Conservation (phyloP, 2,797 vertebrate species). For the Hydrocynus forskahlii region DNA sequence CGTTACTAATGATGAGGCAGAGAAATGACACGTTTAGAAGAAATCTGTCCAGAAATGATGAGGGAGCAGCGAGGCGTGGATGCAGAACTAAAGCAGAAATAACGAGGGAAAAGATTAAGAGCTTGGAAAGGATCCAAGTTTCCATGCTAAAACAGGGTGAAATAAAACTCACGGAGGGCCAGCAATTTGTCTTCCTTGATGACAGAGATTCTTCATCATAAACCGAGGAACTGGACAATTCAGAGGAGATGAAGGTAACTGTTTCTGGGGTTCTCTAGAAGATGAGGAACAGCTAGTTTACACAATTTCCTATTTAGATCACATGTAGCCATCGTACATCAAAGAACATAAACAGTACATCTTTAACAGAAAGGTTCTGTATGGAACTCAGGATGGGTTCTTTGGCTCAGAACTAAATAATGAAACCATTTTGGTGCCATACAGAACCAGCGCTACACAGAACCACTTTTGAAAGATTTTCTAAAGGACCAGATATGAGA, state of each 20-base stretch:
- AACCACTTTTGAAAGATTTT: too few relatives aligned
- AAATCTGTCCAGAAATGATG: not conserved
- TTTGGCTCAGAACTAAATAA: too few relatives aligned
- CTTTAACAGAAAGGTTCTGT: too few relatives aligned
- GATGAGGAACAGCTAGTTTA: too few relatives aligned
- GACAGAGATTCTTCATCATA: not conserved
- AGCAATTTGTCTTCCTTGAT: not conserved
- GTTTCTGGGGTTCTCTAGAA: not conserved
- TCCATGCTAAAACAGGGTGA: constrained; percentile 2
- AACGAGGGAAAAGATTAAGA: constrained; percentile 5
- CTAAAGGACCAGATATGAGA: too few relatives aligned
- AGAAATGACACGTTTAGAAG: not conserved
- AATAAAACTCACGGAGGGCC: not conserved
- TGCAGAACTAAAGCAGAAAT: not conserved
- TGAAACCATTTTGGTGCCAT: too few relatives aligned
- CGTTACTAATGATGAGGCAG: not conserved
- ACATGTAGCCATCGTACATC: too few relatives aligned
- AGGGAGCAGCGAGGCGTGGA: not conserved
- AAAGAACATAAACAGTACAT: too few relatives aligned
- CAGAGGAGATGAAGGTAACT: not conserved
- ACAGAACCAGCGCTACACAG: too few relatives aligned
- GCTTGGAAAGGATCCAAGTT: constrained; percentile 5
- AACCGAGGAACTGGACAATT: not conserved
- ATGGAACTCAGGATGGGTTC: too few relatives aligned
- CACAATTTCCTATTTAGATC: too few relatives aligned